Conservation (phyloP, 2,113 vertebrate species). For the Spea bombifrons region DNA sequence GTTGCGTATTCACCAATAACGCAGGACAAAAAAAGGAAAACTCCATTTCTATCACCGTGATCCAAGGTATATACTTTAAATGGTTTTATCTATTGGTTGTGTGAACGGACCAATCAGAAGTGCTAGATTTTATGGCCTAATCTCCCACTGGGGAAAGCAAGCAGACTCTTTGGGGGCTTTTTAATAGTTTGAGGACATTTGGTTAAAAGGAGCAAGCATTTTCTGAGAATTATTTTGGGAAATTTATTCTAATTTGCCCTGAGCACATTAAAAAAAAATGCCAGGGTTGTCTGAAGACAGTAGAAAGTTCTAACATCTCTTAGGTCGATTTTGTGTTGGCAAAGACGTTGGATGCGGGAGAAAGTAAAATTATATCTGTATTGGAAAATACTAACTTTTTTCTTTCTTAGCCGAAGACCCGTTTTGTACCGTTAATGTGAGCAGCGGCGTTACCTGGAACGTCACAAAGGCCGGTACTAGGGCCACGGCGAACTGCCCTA, state of each 20-base stretch:
- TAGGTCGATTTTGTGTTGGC: too few species aligned
- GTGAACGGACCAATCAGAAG: neutral
- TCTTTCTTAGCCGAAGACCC: neutral
- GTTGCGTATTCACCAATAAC: constrained; percentile 20
- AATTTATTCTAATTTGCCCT: too few species aligned
- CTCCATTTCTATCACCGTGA: constrained; percentile 19
- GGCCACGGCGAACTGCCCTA: neutral
- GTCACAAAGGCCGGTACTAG: constrained; percentile 12
- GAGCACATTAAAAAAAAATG: too few species aligned
- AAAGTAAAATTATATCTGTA: too few species aligned
- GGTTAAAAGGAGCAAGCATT: too few species aligned
- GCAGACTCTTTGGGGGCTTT: neutral
- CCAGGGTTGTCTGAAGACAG: too few species aligned
- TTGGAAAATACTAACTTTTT: neutral
- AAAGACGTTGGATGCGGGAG: too few species aligned
- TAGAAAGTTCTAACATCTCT: too few species aligned
- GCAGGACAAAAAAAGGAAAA: constrained; percentile 14
- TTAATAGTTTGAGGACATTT: too few species aligned
- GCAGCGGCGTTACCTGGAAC: constrained; percentile 15
- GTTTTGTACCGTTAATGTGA: constrained; percentile 10
- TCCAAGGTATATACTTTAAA: constrained; percentile 15
- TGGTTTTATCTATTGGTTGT: neutral
- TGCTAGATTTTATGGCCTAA: neutral
- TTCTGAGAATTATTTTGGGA: too few species aligned
- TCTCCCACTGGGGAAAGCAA: neutral